phyloP scores from a whole-genome alignment of 2,113 vertebrate species.

The Craseonycteris thonglongyai region DNA sequence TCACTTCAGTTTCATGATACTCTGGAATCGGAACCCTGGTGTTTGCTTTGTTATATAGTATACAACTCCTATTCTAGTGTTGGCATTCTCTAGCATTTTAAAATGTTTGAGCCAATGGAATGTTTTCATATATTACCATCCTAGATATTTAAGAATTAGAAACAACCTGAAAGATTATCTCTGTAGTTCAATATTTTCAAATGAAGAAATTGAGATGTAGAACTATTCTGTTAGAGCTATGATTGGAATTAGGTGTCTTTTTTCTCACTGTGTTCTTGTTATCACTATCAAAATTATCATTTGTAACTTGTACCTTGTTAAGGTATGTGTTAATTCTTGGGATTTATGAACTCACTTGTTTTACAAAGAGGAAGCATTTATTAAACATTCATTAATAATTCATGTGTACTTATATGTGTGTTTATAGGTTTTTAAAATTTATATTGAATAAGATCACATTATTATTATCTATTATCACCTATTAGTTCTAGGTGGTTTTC shows the following conservation, averaged over 20 bases:
- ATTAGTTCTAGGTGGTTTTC: conserved; percentile 1
- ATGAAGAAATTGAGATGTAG: neutral
- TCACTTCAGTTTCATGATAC: neutral
- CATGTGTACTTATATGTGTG: neutral
- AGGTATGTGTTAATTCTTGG: neutral
- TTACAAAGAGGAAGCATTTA: neutral
- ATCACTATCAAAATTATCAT: neutral
- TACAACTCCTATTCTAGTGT: neutral
- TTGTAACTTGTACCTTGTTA: neutral
- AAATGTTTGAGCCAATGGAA: neutral
- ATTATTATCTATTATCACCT: neutral
- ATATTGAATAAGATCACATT: neutral
- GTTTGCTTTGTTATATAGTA: neutral
- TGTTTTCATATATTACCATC: neutral
- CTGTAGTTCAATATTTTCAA: neutral
- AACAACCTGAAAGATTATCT: neutral
- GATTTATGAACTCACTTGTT: neutral
- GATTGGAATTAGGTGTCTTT: neutral
- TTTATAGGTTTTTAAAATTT: conserved; percentile 6
- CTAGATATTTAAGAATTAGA: neutral
- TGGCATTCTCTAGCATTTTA: neutral
- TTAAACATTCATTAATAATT: neutral
- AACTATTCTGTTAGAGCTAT: neutral
- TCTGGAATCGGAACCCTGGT: neutral
- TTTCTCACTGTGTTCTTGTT: neutral